A percentile compares a stretch with the other conserved stretches of the same genome.
Conservation (phyloP, 2,797 vertebrate genomes). For the Brachymystax lenok region DNA sequence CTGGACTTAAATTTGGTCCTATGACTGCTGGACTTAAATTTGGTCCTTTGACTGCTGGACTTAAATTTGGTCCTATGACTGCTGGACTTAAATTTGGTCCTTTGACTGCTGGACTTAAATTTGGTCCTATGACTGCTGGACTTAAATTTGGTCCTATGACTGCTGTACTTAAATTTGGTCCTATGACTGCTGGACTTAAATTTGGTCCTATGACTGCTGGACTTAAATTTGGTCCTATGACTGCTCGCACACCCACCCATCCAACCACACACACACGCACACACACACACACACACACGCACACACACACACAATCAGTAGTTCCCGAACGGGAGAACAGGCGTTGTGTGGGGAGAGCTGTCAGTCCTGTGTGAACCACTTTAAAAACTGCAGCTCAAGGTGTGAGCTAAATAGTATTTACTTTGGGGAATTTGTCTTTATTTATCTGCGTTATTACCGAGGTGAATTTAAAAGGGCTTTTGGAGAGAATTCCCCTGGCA, state of each 20-base stretch:
- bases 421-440: conserved; percentile 72
- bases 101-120: not conserved
- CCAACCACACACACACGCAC: not conserved
- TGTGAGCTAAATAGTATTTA: conserved; percentile 81
- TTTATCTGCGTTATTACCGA: conserved; percentile 76
- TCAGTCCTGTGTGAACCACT: conserved; percentile 74
- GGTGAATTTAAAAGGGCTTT: conserved; percentile 73
- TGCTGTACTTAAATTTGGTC: too few species aligned
- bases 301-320: conserved; percentile 30
- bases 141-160: not conserved
- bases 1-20: too few species aligned
- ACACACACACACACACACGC: conserved; percentile 16
- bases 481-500: conserved; percentile 73
- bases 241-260: not conserved
- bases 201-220: too few species aligned
- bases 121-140: not conserved
- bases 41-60: too few species aligned
- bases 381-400: conserved; percentile 77
- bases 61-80: too few species aligned
- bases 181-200: too few species aligned
- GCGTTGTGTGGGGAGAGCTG: conserved; percentile 59
- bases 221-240: too few species aligned
- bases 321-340: conserved; percentile 63
- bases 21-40: too few species aligned
- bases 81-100: too few species aligned